Conservation (phyloP, 2,113 vertebrate species). For the Nestor notabilis region DNA sequence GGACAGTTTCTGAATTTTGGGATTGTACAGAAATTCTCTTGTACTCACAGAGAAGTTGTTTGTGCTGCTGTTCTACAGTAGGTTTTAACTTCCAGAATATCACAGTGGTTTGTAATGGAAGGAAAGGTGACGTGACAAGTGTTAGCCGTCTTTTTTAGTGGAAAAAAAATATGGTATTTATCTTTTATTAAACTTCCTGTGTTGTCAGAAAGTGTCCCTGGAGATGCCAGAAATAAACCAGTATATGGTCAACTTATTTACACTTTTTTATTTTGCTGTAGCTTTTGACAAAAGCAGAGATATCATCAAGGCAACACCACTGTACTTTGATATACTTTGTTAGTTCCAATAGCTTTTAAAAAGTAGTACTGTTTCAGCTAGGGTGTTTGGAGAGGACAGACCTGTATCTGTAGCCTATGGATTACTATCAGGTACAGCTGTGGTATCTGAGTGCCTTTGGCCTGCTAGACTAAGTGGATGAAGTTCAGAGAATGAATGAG, state of each 20-base stretch:
- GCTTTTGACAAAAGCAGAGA: not conserved
- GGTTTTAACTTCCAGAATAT: not conserved
- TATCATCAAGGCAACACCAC: not conserved
- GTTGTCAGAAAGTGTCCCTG: not conserved
- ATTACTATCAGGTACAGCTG: not conserved
- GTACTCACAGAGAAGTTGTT: not conserved
- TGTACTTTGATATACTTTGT: not conserved
- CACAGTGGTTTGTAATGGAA: not conserved
- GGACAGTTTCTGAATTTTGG: not conserved
- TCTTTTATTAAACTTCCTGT: not conserved
- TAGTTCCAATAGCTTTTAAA: not conserved
- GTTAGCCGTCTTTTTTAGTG: not conserved
- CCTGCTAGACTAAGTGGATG: not conserved
- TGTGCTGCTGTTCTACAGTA: not conserved
- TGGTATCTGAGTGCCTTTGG: not conserved
- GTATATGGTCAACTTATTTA: not conserved
- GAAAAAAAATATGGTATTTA: not conserved
- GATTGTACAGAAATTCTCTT: not conserved
- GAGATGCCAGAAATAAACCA: not conserved
- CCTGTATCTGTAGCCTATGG: not conserved
- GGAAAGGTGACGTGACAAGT: not conserved
- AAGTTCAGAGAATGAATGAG: not conserved
- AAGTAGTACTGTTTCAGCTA: not conserved
- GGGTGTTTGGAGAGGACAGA: not conserved
- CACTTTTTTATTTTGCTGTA: not conserved